Percentiles rank a stretch among this genome's conserved stretches.
These are phyloP conservation scores for Periophthalmus modestus DNA, from an alignment of 2,113 vertebrate species.

Conservation along the genomic window DNA sequence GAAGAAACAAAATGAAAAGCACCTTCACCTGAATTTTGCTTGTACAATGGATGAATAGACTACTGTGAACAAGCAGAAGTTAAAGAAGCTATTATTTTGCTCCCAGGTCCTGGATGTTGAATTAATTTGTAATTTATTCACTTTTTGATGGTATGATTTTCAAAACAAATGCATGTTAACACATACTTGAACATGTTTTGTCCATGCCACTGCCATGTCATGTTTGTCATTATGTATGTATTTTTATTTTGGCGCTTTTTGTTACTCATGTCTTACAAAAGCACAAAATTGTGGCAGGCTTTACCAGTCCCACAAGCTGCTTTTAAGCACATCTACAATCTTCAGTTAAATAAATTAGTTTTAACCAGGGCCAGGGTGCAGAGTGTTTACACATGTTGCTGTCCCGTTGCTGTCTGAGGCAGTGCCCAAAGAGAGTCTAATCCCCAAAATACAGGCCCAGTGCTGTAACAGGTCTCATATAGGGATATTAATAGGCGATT, in stretches of 20 bases:
- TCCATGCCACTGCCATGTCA: neutral
- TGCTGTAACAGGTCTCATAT: conserved; percentile 43
- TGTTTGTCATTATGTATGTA: too few relatives aligned
- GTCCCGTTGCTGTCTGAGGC: conserved; percentile 25
- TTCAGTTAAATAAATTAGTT: neutral
- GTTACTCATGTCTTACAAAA: neutral
- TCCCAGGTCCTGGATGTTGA: too few relatives aligned
- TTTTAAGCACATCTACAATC: neutral
- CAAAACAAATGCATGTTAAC: neutral
- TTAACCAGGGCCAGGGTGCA: neutral
- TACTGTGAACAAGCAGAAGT: too few relatives aligned
- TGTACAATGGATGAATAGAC: too few relatives aligned
- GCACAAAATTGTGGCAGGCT: neutral
- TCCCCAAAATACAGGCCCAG: conserved; percentile 52
- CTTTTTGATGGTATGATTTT: neutral
- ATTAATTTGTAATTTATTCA: neutral
- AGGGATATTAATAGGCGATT: conserved; percentile 68
- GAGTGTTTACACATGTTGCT: conserved; percentile 34
- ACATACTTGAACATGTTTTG: neutral
- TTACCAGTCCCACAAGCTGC: neutral
- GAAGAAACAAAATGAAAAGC: too few relatives aligned
- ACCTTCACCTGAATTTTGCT: too few relatives aligned
- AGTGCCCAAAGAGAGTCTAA: conserved; percentile 28
- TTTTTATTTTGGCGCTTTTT: neutral
- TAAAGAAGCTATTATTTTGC: too few relatives aligned